A percentile compares a stretch with the other conserved stretches of the same genome.
phyloP scores from a whole-genome alignment of 2,113 vertebrate genomes.

The Oreochromis spilurus region DNA sequence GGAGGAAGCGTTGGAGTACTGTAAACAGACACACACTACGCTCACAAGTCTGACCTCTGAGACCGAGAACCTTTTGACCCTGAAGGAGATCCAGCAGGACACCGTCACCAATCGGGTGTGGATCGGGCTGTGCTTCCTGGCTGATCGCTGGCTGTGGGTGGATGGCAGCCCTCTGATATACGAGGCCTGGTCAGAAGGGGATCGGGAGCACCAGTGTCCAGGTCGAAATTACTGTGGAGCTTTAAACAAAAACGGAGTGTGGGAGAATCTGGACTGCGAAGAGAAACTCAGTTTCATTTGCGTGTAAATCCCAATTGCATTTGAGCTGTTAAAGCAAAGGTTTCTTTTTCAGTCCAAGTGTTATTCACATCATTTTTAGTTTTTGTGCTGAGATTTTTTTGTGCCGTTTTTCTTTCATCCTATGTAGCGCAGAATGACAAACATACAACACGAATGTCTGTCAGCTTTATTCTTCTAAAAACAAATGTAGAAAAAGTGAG shows the following conservation, averaged over 20 bases:
- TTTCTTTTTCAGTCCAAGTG: neutral
- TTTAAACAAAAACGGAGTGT: neutral
- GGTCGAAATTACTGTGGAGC: neutral
- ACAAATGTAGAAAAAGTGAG: neutral
- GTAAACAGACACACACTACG: neutral
- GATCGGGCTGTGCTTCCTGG: conserved; percentile 3
- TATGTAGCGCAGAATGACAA: neutral
- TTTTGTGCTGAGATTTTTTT: neutral
- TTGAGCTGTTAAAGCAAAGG: neutral
- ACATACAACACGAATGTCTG: neutral
- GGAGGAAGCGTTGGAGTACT: neutral
- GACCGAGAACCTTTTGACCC: neutral
- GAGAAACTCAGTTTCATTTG: conserved; percentile 8
- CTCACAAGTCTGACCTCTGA: neutral
- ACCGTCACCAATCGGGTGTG: neutral
- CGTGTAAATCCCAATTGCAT: neutral
- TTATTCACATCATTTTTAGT: neutral
- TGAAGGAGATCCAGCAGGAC: rapidly evolving
- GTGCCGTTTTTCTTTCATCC: neutral
- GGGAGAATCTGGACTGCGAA: neutral
- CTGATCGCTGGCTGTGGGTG: neutral
- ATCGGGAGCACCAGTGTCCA: neutral
- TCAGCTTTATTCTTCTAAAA: neutral
- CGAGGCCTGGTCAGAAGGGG: neutral
- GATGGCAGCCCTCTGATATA: neutral